Conservation (phyloP, 2,888 invertebrate species). For the Apodemia zela region DNA sequence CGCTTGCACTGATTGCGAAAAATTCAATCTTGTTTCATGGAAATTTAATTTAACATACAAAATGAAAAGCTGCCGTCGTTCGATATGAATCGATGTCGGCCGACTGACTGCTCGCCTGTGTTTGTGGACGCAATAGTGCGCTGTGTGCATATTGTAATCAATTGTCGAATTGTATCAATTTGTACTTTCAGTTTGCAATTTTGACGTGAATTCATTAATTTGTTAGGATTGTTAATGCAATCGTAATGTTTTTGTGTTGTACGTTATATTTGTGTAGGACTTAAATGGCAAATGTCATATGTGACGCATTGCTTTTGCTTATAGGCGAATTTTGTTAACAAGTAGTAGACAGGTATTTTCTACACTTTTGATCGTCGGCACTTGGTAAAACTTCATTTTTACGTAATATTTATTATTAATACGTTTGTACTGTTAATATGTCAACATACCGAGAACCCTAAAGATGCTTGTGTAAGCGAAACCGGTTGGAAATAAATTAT, state of each 20-base stretch:
- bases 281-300: background rate
- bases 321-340: no score
- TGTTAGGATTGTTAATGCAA: conserved; percentile 50
- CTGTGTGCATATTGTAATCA: conserved; percentile 77
- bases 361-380: no score
- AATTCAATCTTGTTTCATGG: conserved; percentile 80
- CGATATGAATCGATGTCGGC: conserved; percentile 74
- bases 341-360: no score
- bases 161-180: conserved; percentile 73
- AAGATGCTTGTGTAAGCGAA: no score
- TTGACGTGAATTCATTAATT: conserved; percentile 69
- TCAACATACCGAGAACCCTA: no score
- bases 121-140: conserved; percentile 69
- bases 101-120: conserved; percentile 70
- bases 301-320: background rate
- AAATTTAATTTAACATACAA: conserved; percentile 80
- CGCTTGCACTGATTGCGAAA: conserved; percentile 75
- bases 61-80: conserved; percentile 73
- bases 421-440: no score
- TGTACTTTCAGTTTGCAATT: conserved; percentile 73
- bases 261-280: conserved; percentile 23
- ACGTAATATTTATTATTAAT: no score
- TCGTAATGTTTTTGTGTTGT: conserved; percentile 33
- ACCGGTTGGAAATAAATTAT: no score
- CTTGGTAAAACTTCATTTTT: no score